These are phyloP conservation scores for Pinna nobilis DNA, from an alignment of 1,140 invertebrate species.

Conservation along the genomic window DNA sequence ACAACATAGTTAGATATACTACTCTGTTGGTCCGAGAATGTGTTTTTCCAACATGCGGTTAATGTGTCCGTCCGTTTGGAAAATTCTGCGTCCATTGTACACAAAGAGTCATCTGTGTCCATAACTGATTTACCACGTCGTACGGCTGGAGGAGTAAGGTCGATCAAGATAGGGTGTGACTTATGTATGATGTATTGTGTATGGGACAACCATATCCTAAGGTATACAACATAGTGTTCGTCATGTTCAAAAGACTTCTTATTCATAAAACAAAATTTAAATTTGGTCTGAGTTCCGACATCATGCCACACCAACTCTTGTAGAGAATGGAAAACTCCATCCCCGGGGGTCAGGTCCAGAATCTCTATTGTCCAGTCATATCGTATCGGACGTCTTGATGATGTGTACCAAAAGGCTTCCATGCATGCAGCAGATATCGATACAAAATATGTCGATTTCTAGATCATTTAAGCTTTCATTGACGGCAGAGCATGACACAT, in stretches of 20 bases:
- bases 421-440: constrained; percentile 32
- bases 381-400: neutral
- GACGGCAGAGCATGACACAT: neutral
- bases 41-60: no score
- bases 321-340: constrained; percentile 28
- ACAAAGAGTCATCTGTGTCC: constrained; percentile 20
- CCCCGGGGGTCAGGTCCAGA: constrained; percentile 9
- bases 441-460: neutral
- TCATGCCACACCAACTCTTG: constrained; percentile 38
- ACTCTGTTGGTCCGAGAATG: no score
- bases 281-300: constrained; percentile 14
- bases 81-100: constrained; percentile 32
- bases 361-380: constrained; percentile 45
- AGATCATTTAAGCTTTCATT: neutral
- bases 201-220: constrained; percentile 31
- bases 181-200: constrained; percentile 12
- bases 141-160: constrained; percentile 33
- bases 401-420: constrained; percentile 24
- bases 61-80: no score
- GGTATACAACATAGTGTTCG: constrained; percentile 28
- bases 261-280: constrained; percentile 30
- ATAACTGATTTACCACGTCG: constrained; percentile 18
- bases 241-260: constrained; percentile 8
- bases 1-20: no score
- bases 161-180: constrained; percentile 24